A percentile compares a stretch with the other conserved stretches of the same genome.
Evolutionary conservation across 1,140 invertebrate genomes (phyloP).

Genomic region (Galleria mellonella): DNA sequence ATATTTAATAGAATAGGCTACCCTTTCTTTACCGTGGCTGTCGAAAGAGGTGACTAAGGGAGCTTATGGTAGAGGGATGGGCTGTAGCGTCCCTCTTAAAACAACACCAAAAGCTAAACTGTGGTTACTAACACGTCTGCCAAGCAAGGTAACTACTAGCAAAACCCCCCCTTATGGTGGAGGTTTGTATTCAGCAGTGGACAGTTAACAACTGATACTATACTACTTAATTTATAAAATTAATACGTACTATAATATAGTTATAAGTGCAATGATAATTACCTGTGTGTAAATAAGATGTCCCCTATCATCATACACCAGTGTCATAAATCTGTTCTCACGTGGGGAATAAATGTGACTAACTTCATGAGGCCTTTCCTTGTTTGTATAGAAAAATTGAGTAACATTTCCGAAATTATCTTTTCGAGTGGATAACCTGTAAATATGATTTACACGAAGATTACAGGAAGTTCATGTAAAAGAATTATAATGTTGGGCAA

Average conservation of each 20-base stretch:
- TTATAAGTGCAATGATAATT: conserved; percentile 12
- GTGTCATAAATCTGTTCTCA: conserved; percentile 91
- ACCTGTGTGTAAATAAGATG: conserved; percentile 92
- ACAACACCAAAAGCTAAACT: too few species aligned
- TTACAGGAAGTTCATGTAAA: too few species aligned
- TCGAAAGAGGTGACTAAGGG: too few species aligned
- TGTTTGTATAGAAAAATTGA: conserved; percentile 97
- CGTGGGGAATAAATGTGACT: conserved; percentile 95
- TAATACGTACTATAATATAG: not conserved
- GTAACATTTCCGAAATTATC: conserved; percentile 96
- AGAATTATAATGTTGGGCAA: too few species aligned
- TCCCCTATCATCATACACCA: conserved; percentile 93
- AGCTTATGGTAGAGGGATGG: too few species aligned
- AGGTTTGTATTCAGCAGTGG: too few species aligned
- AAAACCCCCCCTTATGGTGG: too few species aligned
- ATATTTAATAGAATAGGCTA: too few species aligned
- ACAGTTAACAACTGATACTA: not conserved
- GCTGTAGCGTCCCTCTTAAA: too few species aligned
- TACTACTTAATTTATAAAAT: not conserved
- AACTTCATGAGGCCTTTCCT: conserved; percentile 86
- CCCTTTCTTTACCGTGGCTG: too few species aligned
- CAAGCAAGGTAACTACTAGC: too few species aligned
- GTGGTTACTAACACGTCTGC: too few species aligned
- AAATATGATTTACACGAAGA: conserved; percentile 18
- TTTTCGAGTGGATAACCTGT: conserved; percentile 86